phyloP scores from a whole-genome alignment of 2,888 invertebrate species.

The Ischnus inquisitorius region DNA sequence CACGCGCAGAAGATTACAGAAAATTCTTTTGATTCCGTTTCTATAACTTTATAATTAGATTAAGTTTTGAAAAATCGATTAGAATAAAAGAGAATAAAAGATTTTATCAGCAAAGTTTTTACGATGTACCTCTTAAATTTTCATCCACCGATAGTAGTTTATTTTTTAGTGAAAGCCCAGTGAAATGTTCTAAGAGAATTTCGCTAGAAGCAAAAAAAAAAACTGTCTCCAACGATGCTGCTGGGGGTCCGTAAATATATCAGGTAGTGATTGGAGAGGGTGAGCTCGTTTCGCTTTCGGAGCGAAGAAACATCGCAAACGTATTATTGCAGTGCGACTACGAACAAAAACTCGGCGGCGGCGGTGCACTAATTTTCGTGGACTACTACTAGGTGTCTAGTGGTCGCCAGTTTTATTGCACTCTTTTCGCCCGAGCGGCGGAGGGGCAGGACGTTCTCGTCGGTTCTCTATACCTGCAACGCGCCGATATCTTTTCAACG shows the following conservation, averaged over 20 bases:
- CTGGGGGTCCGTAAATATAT: neutral
- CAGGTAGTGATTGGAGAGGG: neutral
- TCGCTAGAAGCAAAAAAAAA: neutral
- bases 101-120: no score
- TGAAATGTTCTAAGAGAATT: no score
- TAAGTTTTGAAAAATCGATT: no score
- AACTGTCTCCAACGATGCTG: neutral
- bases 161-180: no score
- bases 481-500: conserved; percentile 32
- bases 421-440: conserved; percentile 23
- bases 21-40: no score
- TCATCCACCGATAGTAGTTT: no score
- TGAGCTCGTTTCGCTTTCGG: conserved; percentile 4
- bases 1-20: no score
- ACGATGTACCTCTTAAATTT: no score
- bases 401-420: conserved; percentile 50
- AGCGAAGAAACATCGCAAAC: neutral
- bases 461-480: conserved; percentile 52
- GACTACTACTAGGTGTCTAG: neutral
- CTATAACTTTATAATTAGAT: no score
- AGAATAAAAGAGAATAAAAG: no score
- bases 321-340: conserved; percentile 2
- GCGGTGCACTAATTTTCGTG: conserved; percentile 3
- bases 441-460: neutral
- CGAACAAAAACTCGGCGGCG: conserved; percentile 8